Base-by-base conservation (phyloP, 2,113 vertebrate species). In the Malurus melanocephalus region DNA sequence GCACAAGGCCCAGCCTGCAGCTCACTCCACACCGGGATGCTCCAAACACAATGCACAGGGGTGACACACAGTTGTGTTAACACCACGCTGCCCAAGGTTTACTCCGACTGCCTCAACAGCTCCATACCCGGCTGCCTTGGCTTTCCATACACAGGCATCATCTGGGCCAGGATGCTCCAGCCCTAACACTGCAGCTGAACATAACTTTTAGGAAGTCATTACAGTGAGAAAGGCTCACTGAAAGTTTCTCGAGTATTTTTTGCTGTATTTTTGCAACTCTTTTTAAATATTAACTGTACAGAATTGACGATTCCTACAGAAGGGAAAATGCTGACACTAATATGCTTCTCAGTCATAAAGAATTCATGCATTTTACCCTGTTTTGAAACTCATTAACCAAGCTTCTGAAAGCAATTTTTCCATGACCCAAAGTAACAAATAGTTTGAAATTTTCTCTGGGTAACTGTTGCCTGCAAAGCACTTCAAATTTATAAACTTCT, bases 401-500 rank as follows among this genome's bases (percentile, higher is more conserved):
- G 59, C 19, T 48, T n/a, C 78, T 93, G 78, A 55, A 92, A 88
- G 80, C 64, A 62, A 77, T 90, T 93, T 93, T 94, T 94, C 60
- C 78, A 66, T 5, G 2, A 90, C 48, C 64, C 66, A 82, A 74
- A 89, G 75, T 71, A 85, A 85, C 77, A 92, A 93, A 88, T 48
- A 71, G 67, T 93, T 73, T 66, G 83, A 90, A 84, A 43, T 52
- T 85, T 93, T 93, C 92, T 87, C 80, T 55, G 93, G 80, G 66
- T 81, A 93, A 93, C 59, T 56, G 78, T 93, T 91, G 88, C 92
- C 88, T 95, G 80, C 80, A 80, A 92, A 94, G 84, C 86, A 80
- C 95, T 93, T 85, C 21, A 73, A 93, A 96, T 93, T 82, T 92
- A 94, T 94, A 87, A 94, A 93, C 94, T 94, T 85, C 92, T 93